Evolutionary conservation across 2,797 vertebrate genomes (phyloP).

Genomic region (Spheniscus humboldti): DNA sequence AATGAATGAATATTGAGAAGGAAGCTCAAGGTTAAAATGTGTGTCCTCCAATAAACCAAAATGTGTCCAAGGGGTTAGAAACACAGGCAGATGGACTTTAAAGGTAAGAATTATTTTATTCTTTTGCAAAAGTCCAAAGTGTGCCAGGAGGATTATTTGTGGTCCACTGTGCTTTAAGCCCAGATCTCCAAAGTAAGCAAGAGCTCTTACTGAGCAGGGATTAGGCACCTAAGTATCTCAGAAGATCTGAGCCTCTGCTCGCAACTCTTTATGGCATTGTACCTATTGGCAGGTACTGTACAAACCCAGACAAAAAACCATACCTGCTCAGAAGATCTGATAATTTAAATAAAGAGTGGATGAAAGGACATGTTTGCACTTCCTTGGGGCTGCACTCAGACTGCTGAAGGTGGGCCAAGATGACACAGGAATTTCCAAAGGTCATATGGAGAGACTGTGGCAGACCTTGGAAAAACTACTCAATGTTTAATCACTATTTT

Average conservation of each 20-base stretch:
- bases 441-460: background rate
- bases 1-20: conserved; percentile 34
- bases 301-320: background rate
- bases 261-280: background rate
- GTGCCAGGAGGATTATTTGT: background rate
- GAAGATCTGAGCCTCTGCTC: background rate
- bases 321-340: background rate
- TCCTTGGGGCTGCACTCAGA: background rate
- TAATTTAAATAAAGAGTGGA: background rate
- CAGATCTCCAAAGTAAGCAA: background rate
- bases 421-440: background rate
- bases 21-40: conserved; percentile 35
- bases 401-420: background rate
- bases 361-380: background rate
- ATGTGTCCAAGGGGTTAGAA: background rate
- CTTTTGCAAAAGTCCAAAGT: background rate
- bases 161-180: background rate
- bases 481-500: background rate
- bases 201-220: background rate
- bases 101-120: background rate
- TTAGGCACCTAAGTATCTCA: background rate
- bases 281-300: background rate
- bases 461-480: background rate
- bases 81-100: background rate
- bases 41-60: conserved; percentile 7